Evolutionary conservation across 2,888 invertebrate species (phyloP).

Genomic region (Phania funesta): DNA sequence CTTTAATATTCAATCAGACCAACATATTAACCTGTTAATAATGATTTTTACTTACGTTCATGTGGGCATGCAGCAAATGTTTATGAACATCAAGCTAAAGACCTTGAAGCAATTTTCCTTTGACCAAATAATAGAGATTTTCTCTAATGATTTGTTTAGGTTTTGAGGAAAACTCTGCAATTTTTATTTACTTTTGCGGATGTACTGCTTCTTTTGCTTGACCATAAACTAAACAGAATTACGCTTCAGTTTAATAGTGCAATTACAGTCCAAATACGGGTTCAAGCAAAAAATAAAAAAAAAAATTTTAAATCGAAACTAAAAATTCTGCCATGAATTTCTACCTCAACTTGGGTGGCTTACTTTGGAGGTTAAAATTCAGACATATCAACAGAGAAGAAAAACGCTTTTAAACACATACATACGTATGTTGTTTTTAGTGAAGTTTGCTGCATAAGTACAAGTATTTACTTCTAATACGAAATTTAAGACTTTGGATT

Average conservation of each 20-base stretch:
- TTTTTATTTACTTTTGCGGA: not conserved
- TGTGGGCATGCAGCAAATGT: not conserved
- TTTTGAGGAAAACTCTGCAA: not conserved
- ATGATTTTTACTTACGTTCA: not conserved
- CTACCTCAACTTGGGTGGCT: conserved; percentile 44
- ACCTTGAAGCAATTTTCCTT: conserved; percentile 45
- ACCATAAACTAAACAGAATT: no score
- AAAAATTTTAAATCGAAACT: not conserved
- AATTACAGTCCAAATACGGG: conserved; percentile 34
- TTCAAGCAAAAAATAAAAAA: not conserved
- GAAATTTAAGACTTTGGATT: conserved; percentile 32
- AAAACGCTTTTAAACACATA: not conserved
- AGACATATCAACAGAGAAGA: not conserved
- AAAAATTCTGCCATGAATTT: not conserved
- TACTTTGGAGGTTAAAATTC: conserved; percentile 23
- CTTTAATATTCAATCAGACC: conserved; percentile 19
- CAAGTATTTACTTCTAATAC: not conserved
- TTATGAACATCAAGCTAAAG: not conserved
- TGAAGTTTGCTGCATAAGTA: not conserved
- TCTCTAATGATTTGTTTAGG: conserved; percentile 50
- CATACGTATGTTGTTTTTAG: not conserved
- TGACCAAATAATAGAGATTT: conserved; percentile 63
- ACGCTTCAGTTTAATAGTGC: conserved; percentile 43
- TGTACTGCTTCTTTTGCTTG: not conserved
- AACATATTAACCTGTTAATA: not conserved